Conservation (phyloP, 1,140 invertebrate species). For the Leptestheria dahalacensis region DNA sequence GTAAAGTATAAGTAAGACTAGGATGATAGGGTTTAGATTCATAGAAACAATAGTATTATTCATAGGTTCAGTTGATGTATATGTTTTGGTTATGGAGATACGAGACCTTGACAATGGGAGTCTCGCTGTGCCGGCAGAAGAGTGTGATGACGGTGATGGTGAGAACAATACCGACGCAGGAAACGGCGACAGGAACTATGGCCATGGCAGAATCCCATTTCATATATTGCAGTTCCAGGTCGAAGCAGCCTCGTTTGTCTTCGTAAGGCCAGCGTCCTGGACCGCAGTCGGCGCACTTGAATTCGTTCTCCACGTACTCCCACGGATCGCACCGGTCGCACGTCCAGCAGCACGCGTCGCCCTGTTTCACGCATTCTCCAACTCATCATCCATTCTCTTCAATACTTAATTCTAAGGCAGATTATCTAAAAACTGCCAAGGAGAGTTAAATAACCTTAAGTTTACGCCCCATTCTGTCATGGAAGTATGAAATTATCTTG, state of each 20-base stretch:
- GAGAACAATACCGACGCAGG: conserved; percentile 35
- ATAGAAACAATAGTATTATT: not conserved
- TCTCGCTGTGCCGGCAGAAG: conserved; percentile 30
- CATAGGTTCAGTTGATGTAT: not conserved
- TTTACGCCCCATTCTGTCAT: no score
- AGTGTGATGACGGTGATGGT: conserved; percentile 34
- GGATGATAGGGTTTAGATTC: no score
- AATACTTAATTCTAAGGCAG: not conserved
- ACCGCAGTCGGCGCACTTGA: conserved; percentile 39
- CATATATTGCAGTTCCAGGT: conserved; percentile 37
- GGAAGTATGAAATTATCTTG: no score
- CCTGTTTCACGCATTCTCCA: conserved; percentile 15
- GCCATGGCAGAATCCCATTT: conserved; percentile 38
- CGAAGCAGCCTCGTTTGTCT: conserved; percentile 28
- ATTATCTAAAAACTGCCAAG: not conserved
- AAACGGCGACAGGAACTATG: conserved; percentile 36
- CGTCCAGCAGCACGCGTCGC: conserved; percentile 35
- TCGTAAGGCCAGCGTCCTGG: conserved; percentile 30
- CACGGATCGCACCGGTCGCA: conserved; percentile 39
- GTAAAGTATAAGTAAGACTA: not conserved
- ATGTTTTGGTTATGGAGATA: not conserved
- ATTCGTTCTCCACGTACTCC: conserved; percentile 41
- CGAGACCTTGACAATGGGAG: conserved; percentile 32
- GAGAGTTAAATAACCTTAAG: no score
- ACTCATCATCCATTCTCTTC: not conserved